A percentile compares a stretch with the other conserved stretches of the same genome.
Conservation (phyloP, 2,113 vertebrate genomes). For the Lophotis ruficrista region DNA sequence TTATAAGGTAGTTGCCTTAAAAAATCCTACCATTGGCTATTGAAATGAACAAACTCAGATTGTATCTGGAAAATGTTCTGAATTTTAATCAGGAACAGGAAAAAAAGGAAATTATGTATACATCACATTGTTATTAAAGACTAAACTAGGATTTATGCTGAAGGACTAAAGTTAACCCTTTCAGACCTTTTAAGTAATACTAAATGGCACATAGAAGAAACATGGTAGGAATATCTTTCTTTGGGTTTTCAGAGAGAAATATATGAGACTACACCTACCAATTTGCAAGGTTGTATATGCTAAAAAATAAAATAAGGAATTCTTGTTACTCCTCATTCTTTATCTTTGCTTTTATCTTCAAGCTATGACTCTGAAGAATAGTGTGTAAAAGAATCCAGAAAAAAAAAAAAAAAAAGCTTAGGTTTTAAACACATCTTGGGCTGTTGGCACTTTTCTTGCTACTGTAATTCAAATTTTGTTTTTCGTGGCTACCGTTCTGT, state of each 20-base stretch:
- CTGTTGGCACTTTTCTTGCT: background rate
- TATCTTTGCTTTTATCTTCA: background rate
- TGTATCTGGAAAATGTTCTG: background rate
- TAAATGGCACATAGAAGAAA: background rate
- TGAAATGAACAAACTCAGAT: background rate
- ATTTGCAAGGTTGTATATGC: background rate
- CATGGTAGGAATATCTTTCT: background rate
- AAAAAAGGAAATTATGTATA: background rate
- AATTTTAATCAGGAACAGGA: background rate
- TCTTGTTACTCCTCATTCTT: background rate
- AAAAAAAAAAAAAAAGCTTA: background rate
- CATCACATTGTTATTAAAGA: background rate
- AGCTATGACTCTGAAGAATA: background rate
- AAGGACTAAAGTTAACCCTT: background rate
- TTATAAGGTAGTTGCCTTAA: background rate
- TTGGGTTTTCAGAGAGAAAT: background rate
- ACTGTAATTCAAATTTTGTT: background rate
- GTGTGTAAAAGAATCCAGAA: background rate
- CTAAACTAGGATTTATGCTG: background rate
- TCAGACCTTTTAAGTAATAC: background rate
- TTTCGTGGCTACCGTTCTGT: conserved; percentile 32
- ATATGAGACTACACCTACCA: background rate
- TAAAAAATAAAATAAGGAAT: background rate
- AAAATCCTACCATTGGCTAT: background rate
- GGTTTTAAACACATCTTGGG: background rate